A percentile compares a stretch with the other conserved stretches of the same genome.
Evolutionary conservation across 2,888 invertebrate genomes (phyloP).

Genomic region (Leptinotarsa tumamoca): DNA sequence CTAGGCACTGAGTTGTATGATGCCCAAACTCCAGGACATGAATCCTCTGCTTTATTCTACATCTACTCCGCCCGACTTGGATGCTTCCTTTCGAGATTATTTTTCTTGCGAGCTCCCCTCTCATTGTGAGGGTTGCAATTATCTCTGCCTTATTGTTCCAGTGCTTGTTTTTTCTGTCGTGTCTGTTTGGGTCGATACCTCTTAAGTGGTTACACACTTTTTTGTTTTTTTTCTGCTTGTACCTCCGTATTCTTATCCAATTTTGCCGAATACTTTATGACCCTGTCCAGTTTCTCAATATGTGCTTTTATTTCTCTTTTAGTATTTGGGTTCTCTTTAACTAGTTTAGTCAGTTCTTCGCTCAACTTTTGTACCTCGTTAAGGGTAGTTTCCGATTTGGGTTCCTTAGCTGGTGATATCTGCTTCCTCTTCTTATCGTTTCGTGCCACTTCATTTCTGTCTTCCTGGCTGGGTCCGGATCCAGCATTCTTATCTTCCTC

Average conservation of each 20-base stretch:
- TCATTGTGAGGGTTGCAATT: neutral
- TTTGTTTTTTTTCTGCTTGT: neutral
- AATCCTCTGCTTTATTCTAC: neutral
- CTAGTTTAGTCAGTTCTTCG: conserved; percentile 5
- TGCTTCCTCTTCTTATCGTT: too few relatives aligned
- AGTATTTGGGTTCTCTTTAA: neutral
- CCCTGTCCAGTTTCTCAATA: neutral
- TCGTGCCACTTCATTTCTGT: neutral
- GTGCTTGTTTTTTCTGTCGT: neutral
- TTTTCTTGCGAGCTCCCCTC: neutral
- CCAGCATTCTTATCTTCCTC: neutral
- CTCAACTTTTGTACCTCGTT: neutral
- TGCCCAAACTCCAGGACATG: neutral
- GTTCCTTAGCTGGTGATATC: too few relatives aligned
- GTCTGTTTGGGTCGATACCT: neutral
- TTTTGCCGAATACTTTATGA: neutral
- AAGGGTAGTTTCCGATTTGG: neutral
- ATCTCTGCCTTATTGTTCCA: conserved; percentile 1
- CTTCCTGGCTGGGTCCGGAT: neutral
- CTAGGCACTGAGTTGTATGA: neutral
- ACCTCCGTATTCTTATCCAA: neutral
- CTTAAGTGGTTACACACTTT: neutral
- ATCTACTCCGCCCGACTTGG: neutral
- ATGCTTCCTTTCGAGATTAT: neutral
- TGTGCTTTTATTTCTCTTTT: conserved; percentile 14